Percentiles rank a stretch among this genome's conserved stretches.
These are phyloP conservation scores for Incurvaria masculella DNA, from an alignment of 2,888 invertebrate genomes.

Conservation along the genomic window DNA sequence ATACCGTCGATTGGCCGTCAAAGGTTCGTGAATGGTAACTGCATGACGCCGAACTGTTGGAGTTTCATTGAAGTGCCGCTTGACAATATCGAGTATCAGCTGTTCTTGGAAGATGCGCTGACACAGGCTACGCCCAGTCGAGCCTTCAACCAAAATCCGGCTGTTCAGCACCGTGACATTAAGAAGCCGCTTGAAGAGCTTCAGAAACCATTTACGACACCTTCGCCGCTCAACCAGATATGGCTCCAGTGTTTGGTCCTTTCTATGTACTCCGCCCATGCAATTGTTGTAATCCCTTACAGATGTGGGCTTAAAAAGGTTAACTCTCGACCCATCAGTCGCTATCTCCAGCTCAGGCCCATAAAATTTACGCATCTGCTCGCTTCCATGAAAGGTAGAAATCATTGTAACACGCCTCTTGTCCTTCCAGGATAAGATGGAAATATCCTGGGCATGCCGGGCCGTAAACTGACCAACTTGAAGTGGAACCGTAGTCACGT, in stretches of 20 bases:
- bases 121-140: neutral
- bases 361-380: too few species aligned
- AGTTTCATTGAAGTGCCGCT: neutral
- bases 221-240: conserved; percentile 14
- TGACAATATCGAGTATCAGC: neutral
- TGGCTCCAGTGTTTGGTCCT: conserved; percentile 9
- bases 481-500: neutral
- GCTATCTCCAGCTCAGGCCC: too few species aligned
- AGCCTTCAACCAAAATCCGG: neutral
- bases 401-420: conserved; percentile 12
- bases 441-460: conserved; percentile 4
- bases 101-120: neutral
- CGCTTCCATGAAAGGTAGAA: conserved; percentile 16
- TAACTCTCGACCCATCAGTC: neutral
- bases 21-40: too few species aligned
- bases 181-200: conserved; percentile 11
- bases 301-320: conserved; percentile 2
- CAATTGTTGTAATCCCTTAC: conserved; percentile 7
- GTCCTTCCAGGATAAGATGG: conserved; percentile 13
- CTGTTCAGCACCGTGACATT: conserved; percentile 7
- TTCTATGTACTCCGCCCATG: conserved; percentile 7
- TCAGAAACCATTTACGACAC: conserved; percentile 15
- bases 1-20: too few species aligned
- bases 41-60: too few species aligned
- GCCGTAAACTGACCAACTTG: neutral